A percentile compares a stretch with the other conserved stretches of the same genome.
Evolutionary conservation across 2,797 vertebrate genomes (phyloP).

Genomic region (Chelon auratus): DNA sequence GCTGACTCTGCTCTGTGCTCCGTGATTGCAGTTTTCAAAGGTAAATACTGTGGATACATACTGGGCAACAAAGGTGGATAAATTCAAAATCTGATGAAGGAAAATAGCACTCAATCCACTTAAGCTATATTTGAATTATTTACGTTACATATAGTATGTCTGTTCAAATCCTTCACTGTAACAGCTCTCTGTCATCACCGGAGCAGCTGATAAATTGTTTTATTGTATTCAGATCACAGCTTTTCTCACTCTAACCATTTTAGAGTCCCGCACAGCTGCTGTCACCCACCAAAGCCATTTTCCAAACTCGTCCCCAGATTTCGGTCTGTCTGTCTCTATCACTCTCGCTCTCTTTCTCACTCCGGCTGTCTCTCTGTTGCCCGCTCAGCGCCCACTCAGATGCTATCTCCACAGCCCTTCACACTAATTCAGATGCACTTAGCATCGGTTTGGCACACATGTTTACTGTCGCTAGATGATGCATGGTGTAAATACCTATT

Average conservation of each 20-base stretch:
- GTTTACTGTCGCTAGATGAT: constrained; percentile 77
- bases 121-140: background rate
- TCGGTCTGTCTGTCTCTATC: constrained; percentile 37
- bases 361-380: constrained; percentile 34
- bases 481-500: constrained; percentile 77
- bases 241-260: constrained; percentile 39
- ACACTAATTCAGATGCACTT: constrained; percentile 78
- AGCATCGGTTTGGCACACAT: constrained; percentile 67
- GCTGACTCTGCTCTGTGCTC: background rate
- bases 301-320: constrained; percentile 58
- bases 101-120: constrained; percentile 3
- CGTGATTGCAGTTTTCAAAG: background rate
- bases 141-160: background rate
- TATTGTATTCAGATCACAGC: constrained; percentile 53
- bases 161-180: constrained; percentile 13
- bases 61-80: background rate
- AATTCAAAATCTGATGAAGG: constrained; percentile 2
- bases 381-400: constrained; percentile 63
- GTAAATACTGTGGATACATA: background rate
- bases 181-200: constrained; percentile 6
- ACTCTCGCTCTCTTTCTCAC: constrained; percentile 30
- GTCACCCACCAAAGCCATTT: constrained; percentile 51
- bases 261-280: constrained; percentile 26
- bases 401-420: constrained; percentile 74
- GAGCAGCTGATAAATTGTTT: constrained; percentile 31